These are phyloP conservation scores for Helleia helle DNA, from an alignment of 2,888 invertebrate genomes.

Conservation along the genomic window DNA sequence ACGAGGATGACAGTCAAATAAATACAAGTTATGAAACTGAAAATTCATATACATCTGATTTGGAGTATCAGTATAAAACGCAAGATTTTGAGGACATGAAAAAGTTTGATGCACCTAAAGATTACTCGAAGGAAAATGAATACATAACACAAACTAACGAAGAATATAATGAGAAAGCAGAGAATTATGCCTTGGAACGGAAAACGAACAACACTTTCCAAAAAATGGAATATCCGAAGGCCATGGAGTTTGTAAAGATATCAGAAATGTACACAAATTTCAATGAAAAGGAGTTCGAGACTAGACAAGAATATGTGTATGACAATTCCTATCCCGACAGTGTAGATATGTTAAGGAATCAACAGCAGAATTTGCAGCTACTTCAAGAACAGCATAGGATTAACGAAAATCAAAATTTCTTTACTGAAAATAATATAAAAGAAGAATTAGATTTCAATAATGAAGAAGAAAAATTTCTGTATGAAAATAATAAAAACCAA, in stretches of 20 bases:
- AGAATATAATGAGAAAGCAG: constrained; percentile 60
- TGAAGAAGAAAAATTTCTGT: constrained; percentile 52
- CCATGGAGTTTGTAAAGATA: constrained; percentile 32
- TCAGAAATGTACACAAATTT: constrained; percentile 27
- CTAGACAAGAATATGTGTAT: constrained; percentile 26
- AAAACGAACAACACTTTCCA: constrained; percentile 47
- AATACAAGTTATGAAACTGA: constrained; percentile 32
- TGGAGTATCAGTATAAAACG: constrained; percentile 20
- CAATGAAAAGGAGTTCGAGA: constrained; percentile 33
- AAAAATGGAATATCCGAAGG: constrained; percentile 34
- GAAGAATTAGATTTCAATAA: constrained; percentile 48
- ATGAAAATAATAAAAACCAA: constrained; percentile 44
- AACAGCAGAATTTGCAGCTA: constrained; percentile 54
- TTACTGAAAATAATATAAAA: constrained; percentile 56
- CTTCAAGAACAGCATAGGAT: constrained; percentile 50
- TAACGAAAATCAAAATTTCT: constrained; percentile 51
- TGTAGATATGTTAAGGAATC: constrained; percentile 45
- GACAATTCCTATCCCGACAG: constrained; percentile 36
- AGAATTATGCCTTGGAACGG: constrained; percentile 52
- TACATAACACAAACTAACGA: constrained; percentile 58
- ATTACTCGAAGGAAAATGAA: constrained; percentile 50
- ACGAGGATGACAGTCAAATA: constrained; percentile 41
- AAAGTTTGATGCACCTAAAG: constrained; percentile 41
- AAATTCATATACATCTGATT: constrained; percentile 24
- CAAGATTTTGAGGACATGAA: constrained; percentile 28